Evolutionary conservation across 2,888 invertebrate species (phyloP).

Genomic region (Lasioglossum leucozonium): DNA sequence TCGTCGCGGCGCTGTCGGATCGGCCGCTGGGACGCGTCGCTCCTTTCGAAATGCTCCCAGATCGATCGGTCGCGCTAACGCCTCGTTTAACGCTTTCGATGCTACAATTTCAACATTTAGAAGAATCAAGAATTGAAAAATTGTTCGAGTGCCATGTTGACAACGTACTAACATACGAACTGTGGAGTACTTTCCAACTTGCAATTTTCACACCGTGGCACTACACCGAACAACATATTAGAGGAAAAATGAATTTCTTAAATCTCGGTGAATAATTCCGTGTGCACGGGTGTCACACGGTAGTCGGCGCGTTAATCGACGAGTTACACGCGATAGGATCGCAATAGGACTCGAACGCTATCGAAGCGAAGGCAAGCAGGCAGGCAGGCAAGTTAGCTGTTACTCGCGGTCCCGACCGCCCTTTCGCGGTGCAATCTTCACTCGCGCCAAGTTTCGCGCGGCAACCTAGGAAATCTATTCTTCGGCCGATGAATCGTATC

Average conservation of each 20-base stretch:
- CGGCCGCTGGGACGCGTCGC: background rate
- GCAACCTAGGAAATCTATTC: slow-evolving; percentile 20
- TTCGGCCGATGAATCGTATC: slow-evolving; percentile 26
- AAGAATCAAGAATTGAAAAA: background rate
- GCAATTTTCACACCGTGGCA: background rate
- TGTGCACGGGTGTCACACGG: background rate
- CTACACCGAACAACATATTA: background rate
- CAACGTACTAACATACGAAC: background rate
- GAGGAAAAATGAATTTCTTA: background rate
- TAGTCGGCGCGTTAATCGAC: background rate
- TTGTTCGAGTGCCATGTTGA: background rate
- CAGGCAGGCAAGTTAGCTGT: background rate
- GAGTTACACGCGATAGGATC: background rate
- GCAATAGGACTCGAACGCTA: background rate
- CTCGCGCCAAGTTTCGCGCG: slow-evolving; percentile 9
- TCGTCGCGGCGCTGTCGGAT: background rate
- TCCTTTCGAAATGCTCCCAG: background rate
- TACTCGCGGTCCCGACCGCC: background rate
- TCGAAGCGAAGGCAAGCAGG: background rate
- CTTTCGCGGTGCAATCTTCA: background rate
- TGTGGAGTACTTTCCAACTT: background rate
- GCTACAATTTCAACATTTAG: background rate
- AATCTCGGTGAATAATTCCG: background rate
- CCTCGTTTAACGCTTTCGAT: background rate
- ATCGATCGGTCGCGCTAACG: background rate